A percentile compares a stretch with the other conserved stretches of the same genome.
Evolutionary conservation across 2,113 vertebrate species (phyloP).

Genomic region (Scatophagus argus): DNA sequence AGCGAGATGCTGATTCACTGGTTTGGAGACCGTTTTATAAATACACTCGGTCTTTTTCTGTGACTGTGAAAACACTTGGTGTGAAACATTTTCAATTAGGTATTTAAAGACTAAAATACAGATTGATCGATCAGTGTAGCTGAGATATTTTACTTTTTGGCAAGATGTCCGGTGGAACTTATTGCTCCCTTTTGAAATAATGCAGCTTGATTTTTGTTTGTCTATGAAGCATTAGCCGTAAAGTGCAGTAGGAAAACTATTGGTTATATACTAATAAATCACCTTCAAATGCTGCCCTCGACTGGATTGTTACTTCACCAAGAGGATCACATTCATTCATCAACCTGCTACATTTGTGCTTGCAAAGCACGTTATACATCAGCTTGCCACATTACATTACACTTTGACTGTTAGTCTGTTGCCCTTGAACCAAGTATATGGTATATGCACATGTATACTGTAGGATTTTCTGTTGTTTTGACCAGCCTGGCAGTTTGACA

Average conservation of each 20-base stretch:
- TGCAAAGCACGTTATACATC: slow-evolving; percentile 33
- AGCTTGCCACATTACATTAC: slow-evolving; percentile 6
- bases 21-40: neutral
- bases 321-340: slow-evolving; percentile 33
- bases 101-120: slow-evolving; percentile 1
- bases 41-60: neutral
- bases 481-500: neutral
- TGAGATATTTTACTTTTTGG: neutral
- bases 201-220: slow-evolving; percentile 13
- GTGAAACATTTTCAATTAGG: neutral
- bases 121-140: neutral
- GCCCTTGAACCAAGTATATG: slow-evolving; percentile 22
- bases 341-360: slow-evolving; percentile 33
- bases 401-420: slow-evolving; percentile 4
- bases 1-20: neutral
- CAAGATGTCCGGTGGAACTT: neutral
- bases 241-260: neutral
- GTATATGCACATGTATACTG: neutral
- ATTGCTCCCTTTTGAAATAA: neutral
- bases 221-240: slow-evolving; percentile 10
- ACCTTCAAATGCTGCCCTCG: slow-evolving; percentile 18
- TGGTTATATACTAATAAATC: slow-evolving; percentile 37
- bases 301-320: slow-evolving; percentile 10
- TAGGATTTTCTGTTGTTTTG: neutral
- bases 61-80: neutral